Base-by-base conservation (phyloP, 2,888 invertebrate species). In the Meloe dianella region DNA sequence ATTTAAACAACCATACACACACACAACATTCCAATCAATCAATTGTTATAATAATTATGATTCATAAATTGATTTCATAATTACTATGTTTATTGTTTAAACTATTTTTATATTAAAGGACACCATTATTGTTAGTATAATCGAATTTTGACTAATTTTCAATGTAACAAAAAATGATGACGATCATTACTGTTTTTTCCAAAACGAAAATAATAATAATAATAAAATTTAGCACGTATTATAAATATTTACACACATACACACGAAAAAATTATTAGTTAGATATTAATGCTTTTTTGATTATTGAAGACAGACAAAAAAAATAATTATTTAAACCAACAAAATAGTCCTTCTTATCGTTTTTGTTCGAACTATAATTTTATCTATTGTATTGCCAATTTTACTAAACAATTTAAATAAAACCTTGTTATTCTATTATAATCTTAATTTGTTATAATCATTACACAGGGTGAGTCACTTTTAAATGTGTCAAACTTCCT, bases 41-140 rank as follows among this genome's bases (percentile, higher is more conserved):
- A n/a, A 41, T 41, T 41, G 41, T 41, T n/a, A n/a, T 41, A 41
- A 41, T 41, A 41, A 41, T 41, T 41, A 41, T 41, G 41, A 41
- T 41, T 41, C 41, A 41, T 8, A 41, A 41, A 41, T 41, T 41
- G 41, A 41, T 41, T 41, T 41, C 41, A 41, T 41, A 41, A 41
- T 38, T 38, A 38, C n/a, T n/a, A n/a, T 41, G 41, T 41, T 41
- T 41, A 41, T 41, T 41, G 41, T 41, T 41, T n/a, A 41, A 41
- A 41, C 17, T 41, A n/a, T 41, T 41, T 17, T 41, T 35, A 41
- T 7, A 41, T 41, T n/a, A n/a, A 41, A 41, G 41, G 41, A 41
- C 41, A 41, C 41, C n/a, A 41, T 38, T 6, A 38, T 41, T 41
- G 10, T 41, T 41, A n/a, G n/a, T 41, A 8, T 41, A 41, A 17